These are phyloP conservation scores for Gasterosteus aculeatus DNA, from an alignment of 2,113 vertebrate species.

Conservation along the genomic window DNA sequence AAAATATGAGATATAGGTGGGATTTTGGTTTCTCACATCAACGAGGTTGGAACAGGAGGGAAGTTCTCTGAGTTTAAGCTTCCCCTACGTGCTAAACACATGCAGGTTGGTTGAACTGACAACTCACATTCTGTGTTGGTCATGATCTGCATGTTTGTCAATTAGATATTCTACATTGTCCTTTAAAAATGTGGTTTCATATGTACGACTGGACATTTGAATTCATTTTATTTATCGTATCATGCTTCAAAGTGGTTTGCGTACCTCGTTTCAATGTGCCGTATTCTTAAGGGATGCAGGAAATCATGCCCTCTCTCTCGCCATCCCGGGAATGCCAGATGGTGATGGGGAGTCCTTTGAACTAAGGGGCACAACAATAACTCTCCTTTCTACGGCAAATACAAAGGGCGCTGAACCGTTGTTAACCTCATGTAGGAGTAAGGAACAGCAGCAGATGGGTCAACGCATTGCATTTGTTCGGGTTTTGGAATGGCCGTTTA, in stretches of 20 bases:
- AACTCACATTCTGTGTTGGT: not conserved
- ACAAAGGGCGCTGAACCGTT: not conserved
- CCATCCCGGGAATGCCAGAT: conserved; percentile 11
- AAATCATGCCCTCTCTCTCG: not conserved
- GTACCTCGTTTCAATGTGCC: not conserved
- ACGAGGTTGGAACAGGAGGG: not conserved
- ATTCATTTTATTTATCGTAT: not conserved
- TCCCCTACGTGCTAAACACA: not conserved
- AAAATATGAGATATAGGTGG: not conserved
- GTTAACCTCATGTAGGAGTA: not conserved
- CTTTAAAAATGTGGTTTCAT: not conserved
- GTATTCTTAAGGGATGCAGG: not conserved
- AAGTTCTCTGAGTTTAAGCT: not conserved
- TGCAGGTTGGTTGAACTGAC: not conserved
- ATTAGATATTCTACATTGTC: not conserved
- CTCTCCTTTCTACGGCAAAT: not conserved
- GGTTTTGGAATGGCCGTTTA: not conserved
- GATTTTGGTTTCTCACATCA: not conserved
- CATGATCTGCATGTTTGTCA: not conserved
- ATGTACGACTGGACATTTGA: not conserved
- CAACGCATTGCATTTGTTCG: not conserved
- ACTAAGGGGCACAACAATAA: not conserved
- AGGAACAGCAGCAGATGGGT: not conserved
- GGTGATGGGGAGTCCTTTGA: not conserved
- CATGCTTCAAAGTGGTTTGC: not conserved